Base-by-base conservation (phyloP, 2,888 invertebrate species). In the Patella ulyssiponensis region DNA sequence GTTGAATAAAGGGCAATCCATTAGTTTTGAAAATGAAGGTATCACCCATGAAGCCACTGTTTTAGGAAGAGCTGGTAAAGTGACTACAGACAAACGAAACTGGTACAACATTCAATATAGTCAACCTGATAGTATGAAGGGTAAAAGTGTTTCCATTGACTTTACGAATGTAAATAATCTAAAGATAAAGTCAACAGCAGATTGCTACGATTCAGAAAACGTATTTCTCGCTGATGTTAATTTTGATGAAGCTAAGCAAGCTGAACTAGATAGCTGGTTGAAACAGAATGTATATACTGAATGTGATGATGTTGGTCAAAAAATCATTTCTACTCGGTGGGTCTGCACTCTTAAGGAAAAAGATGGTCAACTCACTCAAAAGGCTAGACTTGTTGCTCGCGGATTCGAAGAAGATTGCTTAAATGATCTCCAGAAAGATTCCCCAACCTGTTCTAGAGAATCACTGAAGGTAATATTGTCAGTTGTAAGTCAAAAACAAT, bases 31-130 rank as follows among this genome's bases (percentile, higher is more conserved):
- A 69, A 23, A 70, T 71, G 69, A 71, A n/a, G 70, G n/a, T 51
- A 64, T 27, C 11, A n/a, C 23, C 17, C 20, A 15, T 20, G 3
- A 73, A 71, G 80, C 77, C 9, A 77, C 51, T 71, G 64, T 75
- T 52, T 20, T 78, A 52, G 58, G 78, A 54, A 70, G 73, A 77
- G 73, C 80, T 33, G 77, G 80, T 71, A 81, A 81, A 69, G 69
- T 75, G 33, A 79, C 56, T 23, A 76, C 79, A 69, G 79, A 79
- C 64, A 80, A 81, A 53, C 73, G 75, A 70, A 73, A 75, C 14
- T 80, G 79, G 75, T 74, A 77, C 3, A 81, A 81, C 58, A 71
- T 78, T 14, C 71, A 78, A 23, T 58, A 33, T 64, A 56, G 33
- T 15, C n/a, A 58, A 27, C 74, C 74, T 27, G 58, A 74, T 58